Evolutionary conservation across 2,888 invertebrate species (phyloP), one percentile per base, ranked within the genome.

Genomic region (Cantharis rustica): DNA sequence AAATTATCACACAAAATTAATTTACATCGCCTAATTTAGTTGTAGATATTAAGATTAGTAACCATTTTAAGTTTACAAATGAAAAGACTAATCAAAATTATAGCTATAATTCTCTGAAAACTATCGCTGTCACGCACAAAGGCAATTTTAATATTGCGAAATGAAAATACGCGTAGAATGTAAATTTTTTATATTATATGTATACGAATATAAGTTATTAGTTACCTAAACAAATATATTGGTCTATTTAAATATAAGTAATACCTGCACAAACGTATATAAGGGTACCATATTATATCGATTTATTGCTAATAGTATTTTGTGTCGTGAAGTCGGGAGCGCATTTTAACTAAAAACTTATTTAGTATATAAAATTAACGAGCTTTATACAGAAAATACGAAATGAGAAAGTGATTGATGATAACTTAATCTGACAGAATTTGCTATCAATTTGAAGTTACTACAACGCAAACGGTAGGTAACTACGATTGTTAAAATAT

Each of bases 351-450:
- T 47, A 47, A 47, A 47, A 47, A 47, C n/a, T 47, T 47, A 47
- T n/a, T n/a, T 47, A 47, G 47, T 47, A 71, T 71, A 62, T 63
- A 27, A 71, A 71, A 27, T 71, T 71, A 71, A 71, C 63, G 16
- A 26, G 62, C 13, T 26, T 63, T 63, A 71, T 47, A 47, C 47
- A n/a, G 27, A 63, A 63, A 63, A 63, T 63, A 17, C 63, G 63
- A 71, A 71, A 71, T 71, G 63, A 71, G 71, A 63, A 70, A 63
- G 71, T 71, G 71, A 71, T 71, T 71, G 71, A 71, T 71, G 71
- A 71, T 26, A 71, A 63, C 23, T 62, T 71, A 71, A 71, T 71
- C 27, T 63, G 62, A 27, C 69, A 69, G 69, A 17, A 61, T 71
- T 63, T 71, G 62, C 62, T 62, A 23, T 20, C 47, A 47, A 47